Percentiles rank a stretch among this genome's conserved stretches.
phyloP scores from a whole-genome alignment of 2,113 vertebrate species.

The Rissa tridactyla region DNA sequence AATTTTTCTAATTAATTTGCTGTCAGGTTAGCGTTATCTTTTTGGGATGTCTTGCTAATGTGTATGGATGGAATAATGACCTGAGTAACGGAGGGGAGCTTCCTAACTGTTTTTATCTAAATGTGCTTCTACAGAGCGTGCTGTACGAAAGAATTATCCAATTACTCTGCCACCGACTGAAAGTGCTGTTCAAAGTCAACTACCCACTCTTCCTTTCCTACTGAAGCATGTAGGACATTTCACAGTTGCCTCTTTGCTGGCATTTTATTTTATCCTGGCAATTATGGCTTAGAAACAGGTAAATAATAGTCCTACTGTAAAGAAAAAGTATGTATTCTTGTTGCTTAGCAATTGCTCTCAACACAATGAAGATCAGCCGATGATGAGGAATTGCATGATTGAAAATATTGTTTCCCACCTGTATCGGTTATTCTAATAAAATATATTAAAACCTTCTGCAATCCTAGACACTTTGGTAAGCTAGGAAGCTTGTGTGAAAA shows the following conservation, averaged over 20 bases:
- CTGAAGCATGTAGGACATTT: background rate
- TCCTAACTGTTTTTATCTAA: background rate
- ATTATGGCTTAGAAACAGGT: background rate
- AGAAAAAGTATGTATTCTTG: background rate
- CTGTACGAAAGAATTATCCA: background rate
- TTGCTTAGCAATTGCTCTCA: constrained; percentile 48
- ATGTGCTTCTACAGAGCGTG: background rate
- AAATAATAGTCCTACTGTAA: background rate
- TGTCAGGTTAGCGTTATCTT: background rate
- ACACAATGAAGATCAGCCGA: background rate
- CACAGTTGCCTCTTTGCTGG: background rate
- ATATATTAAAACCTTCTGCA: background rate
- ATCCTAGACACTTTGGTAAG: background rate
- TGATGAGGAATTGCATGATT: background rate
- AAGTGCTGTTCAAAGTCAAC: background rate
- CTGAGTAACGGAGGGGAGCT: background rate
- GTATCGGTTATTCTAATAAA: background rate
- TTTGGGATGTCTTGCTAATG: constrained; percentile 9
- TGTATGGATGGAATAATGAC: background rate
- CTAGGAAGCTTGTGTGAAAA: background rate
- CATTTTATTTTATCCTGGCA: background rate
- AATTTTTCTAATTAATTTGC: background rate
- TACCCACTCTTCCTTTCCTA: background rate
- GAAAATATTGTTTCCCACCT: background rate
- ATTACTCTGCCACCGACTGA: background rate